Evolutionary conservation across 2,888 invertebrate species (phyloP), one percentile per base, ranked within the genome.

Genomic region (Trissoscelio sp.): DNA sequence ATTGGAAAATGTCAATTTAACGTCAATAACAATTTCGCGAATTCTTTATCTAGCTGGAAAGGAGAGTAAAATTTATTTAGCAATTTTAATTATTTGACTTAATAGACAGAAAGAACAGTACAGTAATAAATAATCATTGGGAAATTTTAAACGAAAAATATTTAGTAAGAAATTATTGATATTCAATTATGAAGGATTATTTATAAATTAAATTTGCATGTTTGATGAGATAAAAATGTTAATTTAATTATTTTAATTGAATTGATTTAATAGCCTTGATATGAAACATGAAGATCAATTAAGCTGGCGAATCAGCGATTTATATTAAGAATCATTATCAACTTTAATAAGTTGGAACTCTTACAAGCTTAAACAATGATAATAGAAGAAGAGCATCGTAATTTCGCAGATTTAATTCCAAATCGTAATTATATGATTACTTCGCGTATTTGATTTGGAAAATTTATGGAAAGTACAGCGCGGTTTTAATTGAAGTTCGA

Each of bases 1-100:
- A 83, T 82, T 80, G 73, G 42, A 66, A 75, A 79, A 72, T 72
- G 82, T 75, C 82, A 70, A 72, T 75, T 82, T 82, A 75, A 75
- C 66, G 82, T 79, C 82, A 72, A 60, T 55, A 53, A 51, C 44
- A 60, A 60, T 67, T 53, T 51, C 16, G 24, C n/a, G 2, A 12
- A 31, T n/a, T 55, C 44, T 18, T 57, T 42, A 31, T 57, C 46
- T 22, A 11, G 16, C 9, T 14, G 39, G 5, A 42, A 42, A 14
- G 14, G 3, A 12, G 4, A 12, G 39, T 42, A 11, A 6, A 1
- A 12, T 14, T 37, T 44, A 12, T 20, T 44, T 44, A 3, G n/a
- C 18, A 9, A 18, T 18, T 44, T 18, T 9, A 44, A 44, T 44
- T 18, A 44, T 7, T 4, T 9, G 2, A 1, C 6, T 31, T 31